Evolutionary conservation across 2,888 invertebrate genomes (phyloP).

Genomic region (Ichneumoninae sp.): DNA sequence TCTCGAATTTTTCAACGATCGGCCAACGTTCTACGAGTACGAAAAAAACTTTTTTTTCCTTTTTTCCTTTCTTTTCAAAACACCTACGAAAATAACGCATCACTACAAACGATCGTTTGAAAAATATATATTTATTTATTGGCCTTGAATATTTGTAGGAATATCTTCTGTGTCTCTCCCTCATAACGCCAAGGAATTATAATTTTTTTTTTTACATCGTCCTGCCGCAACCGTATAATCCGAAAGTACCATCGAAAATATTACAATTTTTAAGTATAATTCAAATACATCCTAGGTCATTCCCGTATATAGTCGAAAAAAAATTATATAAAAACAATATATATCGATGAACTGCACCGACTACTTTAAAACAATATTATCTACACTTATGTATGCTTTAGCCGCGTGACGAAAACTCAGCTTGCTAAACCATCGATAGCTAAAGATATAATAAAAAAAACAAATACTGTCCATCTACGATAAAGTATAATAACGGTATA

Average conservation of each 20-base stretch:
- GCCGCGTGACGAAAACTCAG: constrained; percentile 28
- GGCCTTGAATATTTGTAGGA: constrained; percentile 48
- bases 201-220: constrained; percentile 30
- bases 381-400: constrained; percentile 22
- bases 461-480: constrained; percentile 58
- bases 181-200: constrained; percentile 17
- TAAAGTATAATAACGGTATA: constrained; percentile 21
- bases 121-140: constrained; percentile 57
- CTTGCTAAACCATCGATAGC: constrained; percentile 22
- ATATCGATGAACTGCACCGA: constrained; percentile 30
- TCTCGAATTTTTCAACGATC: constrained; percentile 17
- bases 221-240: constrained; percentile 37
- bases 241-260: constrained; percentile 46
- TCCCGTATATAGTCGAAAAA: constrained; percentile 4
- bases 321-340: not conserved
- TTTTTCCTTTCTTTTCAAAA: not conserved
- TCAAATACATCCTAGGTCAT: constrained; percentile 22
- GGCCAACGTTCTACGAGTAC: not conserved
- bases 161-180: constrained; percentile 14
- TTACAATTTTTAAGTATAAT: constrained; percentile 48
- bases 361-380: constrained; percentile 30
- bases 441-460: constrained; percentile 44
- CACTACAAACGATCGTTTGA: constrained; percentile 45
- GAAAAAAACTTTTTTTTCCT: not conserved
- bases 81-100: constrained; percentile 48